These are phyloP conservation scores for Caretta caretta DNA, from an alignment of 2,113 vertebrate species.

Conservation along the genomic window DNA sequence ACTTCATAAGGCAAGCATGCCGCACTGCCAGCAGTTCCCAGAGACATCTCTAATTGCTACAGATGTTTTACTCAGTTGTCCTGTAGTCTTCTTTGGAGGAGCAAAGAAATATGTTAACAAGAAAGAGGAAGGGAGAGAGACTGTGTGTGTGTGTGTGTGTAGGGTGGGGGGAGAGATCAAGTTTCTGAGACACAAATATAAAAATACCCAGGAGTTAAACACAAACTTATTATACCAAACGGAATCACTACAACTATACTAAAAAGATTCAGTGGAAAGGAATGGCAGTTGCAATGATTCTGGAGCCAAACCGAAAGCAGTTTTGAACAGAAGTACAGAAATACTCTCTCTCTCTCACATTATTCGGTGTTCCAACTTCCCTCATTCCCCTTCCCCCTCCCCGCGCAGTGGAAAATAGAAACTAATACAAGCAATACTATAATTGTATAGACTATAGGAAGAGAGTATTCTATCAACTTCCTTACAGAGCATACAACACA, in stretches of 20 bases:
- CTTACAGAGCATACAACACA: background rate
- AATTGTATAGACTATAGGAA: background rate
- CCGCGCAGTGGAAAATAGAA: conserved; percentile 34
- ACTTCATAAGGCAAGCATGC: background rate
- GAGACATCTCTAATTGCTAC: background rate
- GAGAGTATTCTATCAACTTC: conserved; percentile 50
- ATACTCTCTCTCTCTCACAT: conserved; percentile 24
- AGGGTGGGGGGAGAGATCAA: background rate
- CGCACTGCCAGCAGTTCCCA: background rate
- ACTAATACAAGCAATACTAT: conserved; percentile 51
- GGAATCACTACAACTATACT: background rate
- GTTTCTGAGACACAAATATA: background rate
- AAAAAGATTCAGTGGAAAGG: background rate
- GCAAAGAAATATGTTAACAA: background rate
- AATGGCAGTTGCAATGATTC: background rate
- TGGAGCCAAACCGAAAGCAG: conserved; percentile 24
- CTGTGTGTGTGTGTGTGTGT: background rate
- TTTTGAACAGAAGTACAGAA: background rate
- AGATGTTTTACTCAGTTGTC: conserved; percentile 14
- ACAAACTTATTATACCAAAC: conserved; percentile 14
- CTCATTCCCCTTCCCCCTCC: conserved; percentile 21
- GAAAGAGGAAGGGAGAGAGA: too few relatives aligned
- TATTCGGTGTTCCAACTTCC: conserved; percentile 50
- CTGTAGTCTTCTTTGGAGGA: background rate
- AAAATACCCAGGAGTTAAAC: background rate